Conservation (phyloP, 2,888 invertebrate genomes). For the Arctia plantaginis region DNA sequence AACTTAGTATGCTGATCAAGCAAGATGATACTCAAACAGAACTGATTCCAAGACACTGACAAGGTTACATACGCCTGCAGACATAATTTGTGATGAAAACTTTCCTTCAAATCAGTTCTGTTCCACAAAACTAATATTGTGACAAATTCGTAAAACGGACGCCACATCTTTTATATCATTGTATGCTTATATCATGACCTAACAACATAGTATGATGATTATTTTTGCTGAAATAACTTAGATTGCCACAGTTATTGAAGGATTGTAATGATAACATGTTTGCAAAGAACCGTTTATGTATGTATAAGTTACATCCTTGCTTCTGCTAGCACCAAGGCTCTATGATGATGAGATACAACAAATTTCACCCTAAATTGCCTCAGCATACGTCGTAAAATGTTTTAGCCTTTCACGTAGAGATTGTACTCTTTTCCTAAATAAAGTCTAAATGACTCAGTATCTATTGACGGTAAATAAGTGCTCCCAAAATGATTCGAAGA, state of each 20-base stretch:
- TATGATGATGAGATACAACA: neutral
- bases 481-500: constrained; percentile 20
- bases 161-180: neutral
- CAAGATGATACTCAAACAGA: neutral
- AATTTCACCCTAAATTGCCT: neutral
- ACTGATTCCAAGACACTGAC: neutral
- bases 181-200: neutral
- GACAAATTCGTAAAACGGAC: neutral
- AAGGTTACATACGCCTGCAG: neutral
- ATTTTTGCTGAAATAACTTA: neutral
- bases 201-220: neutral
- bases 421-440: constrained; percentile 19
- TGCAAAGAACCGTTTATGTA: neutral
- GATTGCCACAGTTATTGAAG: neutral
- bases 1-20: too few relatives aligned
- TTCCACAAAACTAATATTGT: neutral
- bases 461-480: constrained; percentile 19
- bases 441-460: constrained; percentile 2
- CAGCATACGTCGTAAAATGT: neutral
- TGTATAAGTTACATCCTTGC: neutral
- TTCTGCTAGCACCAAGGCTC: neutral
- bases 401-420: neutral
- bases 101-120: neutral
- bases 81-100: neutral
- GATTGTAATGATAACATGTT: neutral